Evolutionary conservation across 2,888 invertebrate genomes (phyloP).

Genomic region (Melinopterus prodromus): DNA sequence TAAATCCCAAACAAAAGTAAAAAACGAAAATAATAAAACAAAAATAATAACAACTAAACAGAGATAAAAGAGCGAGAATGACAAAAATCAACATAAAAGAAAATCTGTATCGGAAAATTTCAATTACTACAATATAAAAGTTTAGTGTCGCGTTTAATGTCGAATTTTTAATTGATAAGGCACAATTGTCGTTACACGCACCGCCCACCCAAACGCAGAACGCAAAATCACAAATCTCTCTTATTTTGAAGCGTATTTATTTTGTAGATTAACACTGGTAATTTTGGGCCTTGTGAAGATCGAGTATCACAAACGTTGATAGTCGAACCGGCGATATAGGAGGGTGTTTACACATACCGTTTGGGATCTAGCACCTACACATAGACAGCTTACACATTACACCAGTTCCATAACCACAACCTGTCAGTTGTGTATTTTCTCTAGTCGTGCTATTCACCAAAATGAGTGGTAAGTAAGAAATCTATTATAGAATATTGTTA

Average conservation of each 20-base stretch:
- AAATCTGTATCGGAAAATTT: background rate
- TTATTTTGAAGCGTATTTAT: background rate
- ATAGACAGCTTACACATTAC: no score
- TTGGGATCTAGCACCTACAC: background rate
- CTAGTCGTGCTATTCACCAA: background rate
- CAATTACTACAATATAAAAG: background rate
- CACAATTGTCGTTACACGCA: background rate
- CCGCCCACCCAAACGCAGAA: background rate
- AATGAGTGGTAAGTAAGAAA: background rate
- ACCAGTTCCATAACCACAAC: background rate
- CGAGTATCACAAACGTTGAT: background rate
- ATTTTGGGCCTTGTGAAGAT: background rate
- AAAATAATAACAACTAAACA: slow-evolving; percentile 18
- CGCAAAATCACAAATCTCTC: background rate
- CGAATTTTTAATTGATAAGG: background rate
- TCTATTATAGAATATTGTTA: no score
- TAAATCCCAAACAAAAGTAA: slow-evolving; percentile 28
- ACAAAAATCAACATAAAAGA: slow-evolving; percentile 23
- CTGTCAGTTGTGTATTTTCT: background rate
- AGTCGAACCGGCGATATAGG: background rate
- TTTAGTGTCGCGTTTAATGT: background rate
- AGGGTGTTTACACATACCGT: background rate
- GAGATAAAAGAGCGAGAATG: slow-evolving; percentile 17
- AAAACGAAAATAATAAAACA: slow-evolving; percentile 22
- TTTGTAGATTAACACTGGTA: background rate